Evolutionary conservation across 2,888 invertebrate species (phyloP), one percentile per base, ranked within the genome.

Genomic region (Mesochorus sp.): DNA sequence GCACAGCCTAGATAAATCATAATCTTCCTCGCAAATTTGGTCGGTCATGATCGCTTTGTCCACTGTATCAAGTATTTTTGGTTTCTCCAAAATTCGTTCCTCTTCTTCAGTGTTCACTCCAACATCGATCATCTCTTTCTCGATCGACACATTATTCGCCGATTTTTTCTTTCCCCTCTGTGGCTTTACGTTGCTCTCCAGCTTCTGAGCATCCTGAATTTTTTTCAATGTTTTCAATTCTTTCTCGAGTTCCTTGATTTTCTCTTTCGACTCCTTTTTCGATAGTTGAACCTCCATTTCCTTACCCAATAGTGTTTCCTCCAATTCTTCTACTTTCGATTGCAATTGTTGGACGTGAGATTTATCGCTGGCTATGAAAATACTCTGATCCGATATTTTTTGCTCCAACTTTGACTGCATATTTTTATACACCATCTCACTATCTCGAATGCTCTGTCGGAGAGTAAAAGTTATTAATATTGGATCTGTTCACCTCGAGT

Each of bases 1-100:
- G 76, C 89, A 89, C 82, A 83, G 85, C 49, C 88, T 34, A 5
- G 88, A 83, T 78, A 86, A 86, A 0, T 84, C 74, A 66, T 79
- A 76, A 55, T 83, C 61, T 2, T 76, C 80, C 1, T 61, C 51
- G 21, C 42, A 70, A 82, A 82, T 82, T 71, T 86, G 81, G 14
- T 86, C 76, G 0, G 86, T 88, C 49, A 82, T 53, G 12, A 68
- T 31, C 34, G 55, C 74, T 68, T 83, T 83, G 0, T 85, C 80
- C 8, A 17, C 3, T 0, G 67, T 62, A 12, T 59, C 1, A n/a
- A n/a, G n/a, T n/a, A n/a, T n/a, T n/a, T n/a, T n/a, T 3, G 73
- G 49, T 55, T 81, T 81, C 10, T 44, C 8, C 0, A 28, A n/a
- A 3, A 39, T 71, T 19, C 12, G 10, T 19, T 19, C 19, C 3